Base-by-base conservation (phyloP, 2,888 invertebrate genomes). In the Oscheius sp. region DNA sequence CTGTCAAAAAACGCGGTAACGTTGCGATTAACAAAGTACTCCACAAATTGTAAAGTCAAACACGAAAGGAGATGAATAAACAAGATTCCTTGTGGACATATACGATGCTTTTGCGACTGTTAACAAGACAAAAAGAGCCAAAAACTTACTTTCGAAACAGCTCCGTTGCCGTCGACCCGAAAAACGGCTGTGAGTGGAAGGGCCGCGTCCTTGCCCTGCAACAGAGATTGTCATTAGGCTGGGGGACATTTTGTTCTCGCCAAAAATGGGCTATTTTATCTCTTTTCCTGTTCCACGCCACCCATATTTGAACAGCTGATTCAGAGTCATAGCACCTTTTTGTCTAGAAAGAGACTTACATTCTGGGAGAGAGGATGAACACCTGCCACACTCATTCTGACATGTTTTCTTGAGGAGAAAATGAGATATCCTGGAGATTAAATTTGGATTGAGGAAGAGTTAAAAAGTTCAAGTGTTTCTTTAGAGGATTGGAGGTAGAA, bases 181-280 rank as follows among this genome's bases (percentile, higher is more conserved):
- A 82, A 82, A 50, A 82, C 75, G 2, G 79, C 73, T 32, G 82
- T 72, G n/a, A 79, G 76, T 47, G 82, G 73, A 75, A 75, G 80
- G 32, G 80, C 79, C 73, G 78, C 80, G 35, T 76, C 71, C 65
- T 79, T 78, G 53, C 76, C 75, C 77, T 80, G 72, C 35, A 71
- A 76, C 33, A 11, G 13, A 7, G 57, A 13, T 35, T 21, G 32
- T 59, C 29, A 59, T n/a, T 10, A 53, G 33, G 7, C n/a, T 13
- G 2, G 21, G 7, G 53, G 9, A 51, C 21, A 35, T 60, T 42
- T 37, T 37, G 9, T 48, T 21, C 11, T 50, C 48, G 2, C 13
- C 10, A 21, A 42, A 42, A 5, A 42, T 42, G 42, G 21, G 48
- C 48, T n/a, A 21, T 21, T 21, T 29, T 48, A 63, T 63, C 48